Percentiles rank a stretch among this genome's conserved stretches.
phyloP scores from a whole-genome alignment of 2,113 vertebrate species.

The Hystrix cristata region DNA sequence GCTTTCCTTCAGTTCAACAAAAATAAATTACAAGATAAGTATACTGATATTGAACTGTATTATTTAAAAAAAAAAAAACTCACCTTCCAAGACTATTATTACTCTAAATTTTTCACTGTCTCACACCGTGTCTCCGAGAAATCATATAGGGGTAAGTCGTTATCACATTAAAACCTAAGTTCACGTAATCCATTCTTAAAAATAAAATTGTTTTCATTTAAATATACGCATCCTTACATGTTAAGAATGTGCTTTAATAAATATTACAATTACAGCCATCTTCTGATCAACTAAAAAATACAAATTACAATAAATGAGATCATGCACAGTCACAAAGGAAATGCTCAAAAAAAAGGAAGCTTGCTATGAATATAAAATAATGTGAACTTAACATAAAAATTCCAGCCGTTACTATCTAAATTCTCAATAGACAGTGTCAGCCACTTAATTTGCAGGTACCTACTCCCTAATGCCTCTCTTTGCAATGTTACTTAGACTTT shows the following conservation, averaged over 20 bases:
- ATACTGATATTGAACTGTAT: conserved; percentile 39
- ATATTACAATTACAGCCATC: conserved; percentile 89
- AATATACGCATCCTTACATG: conserved; percentile 85
- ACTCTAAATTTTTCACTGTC: conserved; percentile 54
- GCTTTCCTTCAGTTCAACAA: conserved; percentile 66
- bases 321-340: conserved; percentile 92
- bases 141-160: conserved; percentile 49
- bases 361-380: conserved; percentile 95
- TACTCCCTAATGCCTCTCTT: conserved; percentile 97
- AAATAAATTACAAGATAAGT: conserved; percentile 71
- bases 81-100: conserved; percentile 53
- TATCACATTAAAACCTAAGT: conserved; percentile 71
- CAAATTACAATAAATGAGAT: conserved; percentile 93
- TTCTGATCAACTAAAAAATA: conserved; percentile 92
- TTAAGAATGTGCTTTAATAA: conserved; percentile 87
- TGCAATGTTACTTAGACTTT: conserved; percentile 98
- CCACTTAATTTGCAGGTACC: conserved; percentile 95
- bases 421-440: conserved; percentile 95
- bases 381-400: conserved; percentile 95
- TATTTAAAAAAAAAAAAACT: conserved; percentile 52
- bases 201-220: conserved; percentile 77
- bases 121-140: conserved; percentile 63
- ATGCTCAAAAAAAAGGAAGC: conserved; percentile 92
- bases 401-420: conserved; percentile 94
- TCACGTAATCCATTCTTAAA: conserved; percentile 63